phyloP scores from a whole-genome alignment of 2,888 invertebrate species.

The Xestoiulus laeticollis region DNA sequence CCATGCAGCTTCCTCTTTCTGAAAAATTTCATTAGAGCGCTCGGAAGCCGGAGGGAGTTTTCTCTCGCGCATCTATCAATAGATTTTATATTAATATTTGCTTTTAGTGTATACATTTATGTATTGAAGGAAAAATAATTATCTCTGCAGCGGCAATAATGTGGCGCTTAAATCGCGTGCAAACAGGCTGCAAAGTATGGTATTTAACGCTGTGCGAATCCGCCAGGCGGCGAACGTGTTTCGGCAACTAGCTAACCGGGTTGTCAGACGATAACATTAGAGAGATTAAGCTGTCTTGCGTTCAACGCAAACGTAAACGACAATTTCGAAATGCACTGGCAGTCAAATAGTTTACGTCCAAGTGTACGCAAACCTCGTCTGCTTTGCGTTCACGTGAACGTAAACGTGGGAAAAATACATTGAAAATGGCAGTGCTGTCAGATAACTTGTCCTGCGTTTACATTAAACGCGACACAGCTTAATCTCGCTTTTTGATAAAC shows the following conservation, averaged over 20 bases:
- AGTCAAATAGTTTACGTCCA: no score
- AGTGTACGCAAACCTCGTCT: no score
- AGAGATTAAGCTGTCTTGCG: no score
- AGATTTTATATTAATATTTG: constrained; percentile 11
- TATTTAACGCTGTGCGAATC: neutral
- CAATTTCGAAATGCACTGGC: no score
- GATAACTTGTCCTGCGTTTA: no score
- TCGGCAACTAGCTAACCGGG: neutral
- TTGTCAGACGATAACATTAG: neutral
- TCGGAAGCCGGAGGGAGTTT: constrained; percentile 8
- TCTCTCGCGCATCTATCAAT: constrained; percentile 16
- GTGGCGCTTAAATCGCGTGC: constrained; percentile 6
- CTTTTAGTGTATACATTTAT: neutral
- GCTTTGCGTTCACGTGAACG: no score
- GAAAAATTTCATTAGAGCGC: constrained; percentile 26
- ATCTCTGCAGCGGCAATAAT: constrained; percentile 26
- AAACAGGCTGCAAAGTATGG: neutral
- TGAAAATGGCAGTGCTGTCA: no score
- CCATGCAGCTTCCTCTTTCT: neutral
- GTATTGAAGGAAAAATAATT: constrained; percentile 26
- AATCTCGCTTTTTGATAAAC: no score
- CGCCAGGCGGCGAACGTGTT: neutral
- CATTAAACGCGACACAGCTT: no score
- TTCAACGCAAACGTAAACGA: no score
- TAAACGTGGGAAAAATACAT: no score